Percentiles rank a stretch among this genome's conserved stretches.
phyloP scores from a whole-genome alignment of 1,140 invertebrate genomes.

The Bombus haemorrhoidalis region DNA sequence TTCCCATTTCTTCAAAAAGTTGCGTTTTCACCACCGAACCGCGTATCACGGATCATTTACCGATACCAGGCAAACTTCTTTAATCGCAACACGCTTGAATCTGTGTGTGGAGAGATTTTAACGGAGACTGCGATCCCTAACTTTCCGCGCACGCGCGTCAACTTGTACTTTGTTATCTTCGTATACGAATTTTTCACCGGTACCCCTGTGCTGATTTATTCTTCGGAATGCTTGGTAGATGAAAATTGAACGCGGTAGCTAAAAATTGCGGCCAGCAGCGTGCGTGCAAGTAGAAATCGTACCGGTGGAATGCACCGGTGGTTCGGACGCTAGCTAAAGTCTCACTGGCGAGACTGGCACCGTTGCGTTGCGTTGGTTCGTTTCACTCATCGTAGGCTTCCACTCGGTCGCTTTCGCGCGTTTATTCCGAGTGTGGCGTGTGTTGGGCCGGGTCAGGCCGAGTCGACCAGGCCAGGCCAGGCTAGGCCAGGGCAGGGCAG shows the following conservation, averaged over 20 bases:
- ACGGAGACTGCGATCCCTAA: no score
- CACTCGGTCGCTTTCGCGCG: conserved; percentile 17
- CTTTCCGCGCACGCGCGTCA: not conserved
- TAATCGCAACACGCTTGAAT: not conserved
- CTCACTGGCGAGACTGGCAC: conserved; percentile 29
- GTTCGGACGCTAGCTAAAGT: conserved; percentile 40
- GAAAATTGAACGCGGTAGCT: no score
- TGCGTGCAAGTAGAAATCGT: not conserved
- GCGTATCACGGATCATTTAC: not conserved
- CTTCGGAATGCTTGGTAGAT: no score
- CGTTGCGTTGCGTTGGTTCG: conserved; percentile 15
- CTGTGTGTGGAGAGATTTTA: no score
- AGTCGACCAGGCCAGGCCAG: not conserved
- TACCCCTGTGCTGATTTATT: no score
- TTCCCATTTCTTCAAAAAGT: not conserved
- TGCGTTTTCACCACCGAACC: no score
- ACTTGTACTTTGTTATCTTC: not conserved
- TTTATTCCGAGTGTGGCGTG: not conserved
- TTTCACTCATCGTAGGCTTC: conserved; percentile 18
- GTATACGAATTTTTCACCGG: no score
- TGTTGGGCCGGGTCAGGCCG: not conserved
- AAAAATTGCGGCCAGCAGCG: no score
- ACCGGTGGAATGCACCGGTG: conserved; percentile 26
- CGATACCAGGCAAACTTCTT: not conserved
- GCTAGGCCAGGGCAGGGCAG: not conserved